Base-by-base conservation (phyloP, 2,113 vertebrate species). In the Notechis scutatus region DNA sequence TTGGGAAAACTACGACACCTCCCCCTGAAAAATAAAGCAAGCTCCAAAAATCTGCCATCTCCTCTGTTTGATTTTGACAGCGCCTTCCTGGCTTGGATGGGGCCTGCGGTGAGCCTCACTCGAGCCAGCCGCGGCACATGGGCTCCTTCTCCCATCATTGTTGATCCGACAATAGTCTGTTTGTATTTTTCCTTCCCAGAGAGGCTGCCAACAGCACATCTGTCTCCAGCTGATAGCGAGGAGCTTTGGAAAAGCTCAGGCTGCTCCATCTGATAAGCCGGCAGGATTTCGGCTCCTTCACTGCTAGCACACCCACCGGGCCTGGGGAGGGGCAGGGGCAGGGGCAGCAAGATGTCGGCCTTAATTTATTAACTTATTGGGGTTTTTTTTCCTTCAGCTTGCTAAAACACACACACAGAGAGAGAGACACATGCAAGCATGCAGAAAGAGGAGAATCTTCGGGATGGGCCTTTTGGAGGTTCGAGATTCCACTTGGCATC, bases 151-250 rank as follows among this genome's bases (percentile, higher is more conserved):
- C 97, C 96, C 96, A 97, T 94, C 97, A 97, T 96, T 96, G 95
- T 96, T 97, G 95, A 95, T 95, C 95, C 95, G 91, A 97, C 96
- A 97, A 97, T 97, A 96, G 97, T 95, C 95, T 96, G 95, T 96
- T 97, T 96, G 96, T 96, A 97, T 98, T 98, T 97, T 96, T 96
- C 95, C 96, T 92, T 96, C 95, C 94, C 96, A 95, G 94, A 97
- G 97, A 95, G 94, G 93, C 94, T 93, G 97, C 97, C 97, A 97
- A 97, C 97, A 97, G 97, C 97, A 97, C 97, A 98, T 97, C 97
- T 98, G 98, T 97, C 96, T 91, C 15, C 94, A 94, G 94, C 98
- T 98, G 98, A 98, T 98, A 98, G 98, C 98, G 97, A 97, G 98
- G 97, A 97, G 97, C 95, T 96, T 96, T 97, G 96, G 97, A 96